Base-by-base conservation (phyloP, 2,888 invertebrate genomes). In the Drosophila rellima region DNA sequence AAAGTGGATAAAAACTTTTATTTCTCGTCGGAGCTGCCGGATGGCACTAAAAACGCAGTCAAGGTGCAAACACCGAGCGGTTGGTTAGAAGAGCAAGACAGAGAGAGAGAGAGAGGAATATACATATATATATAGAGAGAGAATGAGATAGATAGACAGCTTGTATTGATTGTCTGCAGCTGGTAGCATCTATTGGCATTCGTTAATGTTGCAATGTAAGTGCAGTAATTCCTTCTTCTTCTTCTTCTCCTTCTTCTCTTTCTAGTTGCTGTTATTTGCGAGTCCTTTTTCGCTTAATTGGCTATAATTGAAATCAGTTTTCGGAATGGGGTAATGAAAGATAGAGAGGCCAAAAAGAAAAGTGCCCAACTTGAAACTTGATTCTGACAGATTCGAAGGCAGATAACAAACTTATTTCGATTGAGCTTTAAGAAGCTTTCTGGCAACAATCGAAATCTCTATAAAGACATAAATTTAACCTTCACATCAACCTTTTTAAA, bases 281-380 rank as follows among this genome's bases (percentile, higher is more conserved):
- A 64, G 51, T 63, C 61, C 60, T 57, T 67, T 67, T 68, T 72
- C 72, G 77, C 82, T 65, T 80, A 84, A 80, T 81, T 81, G 80
- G 82, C 82, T 76, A 55, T 85, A 81, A 81, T 81, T 81, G 82
- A 85, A 81, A 85, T 85, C 66, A 68, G 54, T 51, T 59, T 55
- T 26, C 31, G 29, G 51, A 31, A 17, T 17, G 56, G 44, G 31
- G 10, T 29, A 47, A 40, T 15, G n/a, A 33, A 2, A 20, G n/a
- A 13, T 20, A 33, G 31, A 31, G 8, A n/a, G 5, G 8, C 31
- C 11, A 44, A 23, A 20, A 3, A 20, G 33, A 35, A 31, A 45
- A 37, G 33, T 33, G 47, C 7, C 33, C 26, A 52, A 52, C 39
- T 52, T 17, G 23, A 26, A 40, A 29, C 52, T 40, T 18, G 39